Base-by-base conservation (phyloP, 2,888 invertebrate species). In the Protophormia terraenovae region DNA sequence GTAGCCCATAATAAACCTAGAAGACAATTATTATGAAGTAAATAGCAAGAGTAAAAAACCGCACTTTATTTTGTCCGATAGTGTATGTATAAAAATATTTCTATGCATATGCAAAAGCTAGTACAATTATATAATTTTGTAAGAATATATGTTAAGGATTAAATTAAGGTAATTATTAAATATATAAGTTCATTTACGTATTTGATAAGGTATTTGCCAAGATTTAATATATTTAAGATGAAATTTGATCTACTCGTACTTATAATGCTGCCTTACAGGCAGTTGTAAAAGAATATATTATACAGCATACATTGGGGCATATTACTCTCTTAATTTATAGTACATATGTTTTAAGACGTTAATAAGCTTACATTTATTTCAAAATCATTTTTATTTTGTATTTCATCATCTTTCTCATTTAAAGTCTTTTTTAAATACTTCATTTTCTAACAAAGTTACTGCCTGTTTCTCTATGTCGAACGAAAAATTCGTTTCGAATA, bases 121-220 rank as follows among this genome's bases (percentile, higher is more conserved):
- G n/a, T n/a, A n/a, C n/a, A n/a, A n/a, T n/a, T n/a, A n/a, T n/a
- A n/a, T n/a, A n/a, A n/a, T n/a, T n/a, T 64, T 24, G 24, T 35
- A n/a, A 27, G 55, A 27, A n/a, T 55, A 35, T 69, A 38, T 47
- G 53, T 50, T 69, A 60, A 60, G 60, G 35, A 69, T 50, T 60
- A 69, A 69, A 60, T 78, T 24, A 27, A 14, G 27, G 50, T 12
- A 69, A 78, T 78, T 78, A 69, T 27, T 69, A 38, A 69, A 50
- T 16, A 35, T 16, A n/a, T n/a, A 69, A 47, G 45, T 24, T 29
- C 5, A 50, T 60, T 50, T 10, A n/a, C 2, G 29, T 3, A 66
- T 53, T 76, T 55, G 7, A 50, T 66, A 8, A 66, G 29, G 7
- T 66, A 22, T 27, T 12, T 62, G 14, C 0, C 10, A 50, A 60